Percentiles rank a stretch among this genome's conserved stretches.
Evolutionary conservation across 2,888 invertebrate genomes (phyloP).

Genomic region (Imbricaverruca yamaguchii): DNA sequence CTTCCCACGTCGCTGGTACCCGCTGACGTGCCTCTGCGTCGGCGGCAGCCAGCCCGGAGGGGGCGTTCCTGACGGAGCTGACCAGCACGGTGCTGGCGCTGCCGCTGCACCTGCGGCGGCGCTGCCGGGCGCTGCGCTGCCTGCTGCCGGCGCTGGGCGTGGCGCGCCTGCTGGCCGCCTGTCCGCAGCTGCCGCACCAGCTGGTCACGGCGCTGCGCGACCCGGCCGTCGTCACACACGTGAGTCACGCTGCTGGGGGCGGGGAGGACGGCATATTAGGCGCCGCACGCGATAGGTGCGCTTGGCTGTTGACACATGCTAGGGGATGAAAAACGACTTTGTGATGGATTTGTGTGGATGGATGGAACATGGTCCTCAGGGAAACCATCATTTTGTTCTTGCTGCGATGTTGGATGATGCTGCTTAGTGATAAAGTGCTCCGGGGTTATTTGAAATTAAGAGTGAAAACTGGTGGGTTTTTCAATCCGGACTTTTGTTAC

Average conservation of each 20-base stretch:
- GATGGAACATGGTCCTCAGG: too few relatives aligned
- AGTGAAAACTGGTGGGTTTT: too few relatives aligned
- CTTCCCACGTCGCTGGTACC: neutral
- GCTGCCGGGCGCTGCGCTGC: constrained; percentile 15
- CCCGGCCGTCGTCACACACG: neutral
- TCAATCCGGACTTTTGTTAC: too few relatives aligned
- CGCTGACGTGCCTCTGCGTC: neutral
- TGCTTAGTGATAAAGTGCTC: too few relatives aligned
- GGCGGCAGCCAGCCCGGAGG: neutral
- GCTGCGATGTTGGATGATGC: too few relatives aligned
- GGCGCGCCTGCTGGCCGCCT: neutral
- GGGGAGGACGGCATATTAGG: too few relatives aligned
- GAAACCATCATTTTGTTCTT: too few relatives aligned
- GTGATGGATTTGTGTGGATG: too few relatives aligned
- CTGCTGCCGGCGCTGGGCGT: constrained; percentile 21
- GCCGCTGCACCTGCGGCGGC: neutral
- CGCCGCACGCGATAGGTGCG: too few relatives aligned
- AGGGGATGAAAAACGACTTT: too few relatives aligned
- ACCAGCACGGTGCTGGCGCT: neutral
- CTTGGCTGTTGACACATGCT: too few relatives aligned
- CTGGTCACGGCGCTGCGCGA: neutral
- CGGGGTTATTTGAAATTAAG: too few relatives aligned
- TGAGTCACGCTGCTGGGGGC: neutral
- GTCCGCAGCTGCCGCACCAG: neutral
- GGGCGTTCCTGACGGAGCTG: constrained; percentile 1